These are phyloP conservation scores for Pelagia noctiluca DNA, from an alignment of 30 jellyfish, hydroid and myxozoan genomes.

Conservation along the genomic window DNA sequence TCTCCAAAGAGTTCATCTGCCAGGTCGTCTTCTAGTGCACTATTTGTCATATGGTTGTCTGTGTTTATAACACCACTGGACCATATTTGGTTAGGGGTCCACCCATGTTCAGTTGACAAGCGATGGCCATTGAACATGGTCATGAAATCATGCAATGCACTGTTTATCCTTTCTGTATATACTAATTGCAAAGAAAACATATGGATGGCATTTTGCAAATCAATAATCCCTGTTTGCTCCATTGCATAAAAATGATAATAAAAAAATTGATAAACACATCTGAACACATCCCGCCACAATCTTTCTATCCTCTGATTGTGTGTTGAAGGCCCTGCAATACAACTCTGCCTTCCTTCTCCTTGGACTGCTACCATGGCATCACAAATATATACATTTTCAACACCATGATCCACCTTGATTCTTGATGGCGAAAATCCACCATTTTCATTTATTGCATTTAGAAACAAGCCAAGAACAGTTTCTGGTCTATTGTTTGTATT, in stretches of 20 bases:
- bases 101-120: conserved; percentile 45
- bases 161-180: conserved; percentile 18
- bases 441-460: conserved; percentile 15
- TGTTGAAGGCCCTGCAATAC: conserved; percentile 47
- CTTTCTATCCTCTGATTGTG: conserved; percentile 32
- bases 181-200: conserved; percentile 19
- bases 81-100: conserved; percentile 56
- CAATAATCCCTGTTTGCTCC: conserved; percentile 59
- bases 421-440: conserved; percentile 72
- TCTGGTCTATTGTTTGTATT: conserved; percentile 37
- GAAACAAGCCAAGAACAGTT: conserved; percentile 48
- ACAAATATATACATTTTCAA: conserved; percentile 37
- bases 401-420: conserved; percentile 59
- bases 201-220: conserved; percentile 43
- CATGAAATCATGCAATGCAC: conserved; percentile 12
- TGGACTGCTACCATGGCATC: conserved; percentile 41
- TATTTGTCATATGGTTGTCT: too few relatives aligned
- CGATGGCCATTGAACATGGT: conserved; percentile 23
- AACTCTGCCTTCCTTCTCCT: conserved; percentile 33
- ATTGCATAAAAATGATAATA: conserved; percentile 56
- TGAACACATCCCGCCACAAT: conserved; percentile 48
- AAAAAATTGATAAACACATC: conserved; percentile 33
- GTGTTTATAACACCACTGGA: conserved; percentile 28
- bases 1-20: too few relatives aligned
- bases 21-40: too few relatives aligned